These are phyloP conservation scores for Palaemon carinicauda DNA, from an alignment of 1,140 invertebrate genomes.

Conservation along the genomic window DNA sequence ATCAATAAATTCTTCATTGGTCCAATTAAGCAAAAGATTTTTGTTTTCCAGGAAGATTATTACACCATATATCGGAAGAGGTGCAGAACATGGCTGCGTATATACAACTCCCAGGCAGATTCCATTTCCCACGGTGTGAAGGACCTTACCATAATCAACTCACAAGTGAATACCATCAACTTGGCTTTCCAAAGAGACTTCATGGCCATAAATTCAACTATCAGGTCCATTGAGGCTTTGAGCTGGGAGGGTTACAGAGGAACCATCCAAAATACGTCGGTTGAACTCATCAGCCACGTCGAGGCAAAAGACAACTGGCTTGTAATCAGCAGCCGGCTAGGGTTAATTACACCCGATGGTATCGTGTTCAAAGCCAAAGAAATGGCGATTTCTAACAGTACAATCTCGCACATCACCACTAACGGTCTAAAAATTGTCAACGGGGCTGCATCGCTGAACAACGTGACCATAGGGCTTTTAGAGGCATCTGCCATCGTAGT, in stretches of 20 bases:
- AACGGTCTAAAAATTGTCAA: slow-evolving; percentile 17
- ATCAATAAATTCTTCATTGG: too few species aligned
- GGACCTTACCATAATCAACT: slow-evolving; percentile 23
- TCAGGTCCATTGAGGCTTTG: slow-evolving; percentile 16
- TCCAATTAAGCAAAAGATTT: too few species aligned
- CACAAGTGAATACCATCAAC: slow-evolving; percentile 15
- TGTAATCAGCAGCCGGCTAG: slow-evolving; percentile 7
- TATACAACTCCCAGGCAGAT: slow-evolving; percentile 31
- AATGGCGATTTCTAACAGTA: slow-evolving; percentile 24
- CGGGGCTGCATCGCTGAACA: slow-evolving; percentile 13
- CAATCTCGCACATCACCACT: slow-evolving; percentile 1
- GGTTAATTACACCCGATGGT: neutral
- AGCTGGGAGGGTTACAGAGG: slow-evolving; percentile 30
- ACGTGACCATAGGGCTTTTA: slow-evolving; percentile 16
- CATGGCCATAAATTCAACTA: slow-evolving; percentile 46
- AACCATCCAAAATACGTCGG: slow-evolving; percentile 18
- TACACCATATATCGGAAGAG: neutral
- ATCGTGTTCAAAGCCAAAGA: slow-evolving; percentile 31
- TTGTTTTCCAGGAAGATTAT: neutral
- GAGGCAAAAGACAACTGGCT: slow-evolving; percentile 29
- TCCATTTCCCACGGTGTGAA: slow-evolving; percentile 27
- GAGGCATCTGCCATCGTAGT: slow-evolving; percentile 13
- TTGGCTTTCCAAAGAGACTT: slow-evolving; percentile 32
- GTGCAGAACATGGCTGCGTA: slow-evolving; percentile 37
- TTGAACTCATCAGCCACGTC: neutral